A percentile compares a stretch with the other conserved stretches of the same genome.
Evolutionary conservation across 2,113 vertebrate species (phyloP).

Genomic region (Galeopterus variegatus): DNA sequence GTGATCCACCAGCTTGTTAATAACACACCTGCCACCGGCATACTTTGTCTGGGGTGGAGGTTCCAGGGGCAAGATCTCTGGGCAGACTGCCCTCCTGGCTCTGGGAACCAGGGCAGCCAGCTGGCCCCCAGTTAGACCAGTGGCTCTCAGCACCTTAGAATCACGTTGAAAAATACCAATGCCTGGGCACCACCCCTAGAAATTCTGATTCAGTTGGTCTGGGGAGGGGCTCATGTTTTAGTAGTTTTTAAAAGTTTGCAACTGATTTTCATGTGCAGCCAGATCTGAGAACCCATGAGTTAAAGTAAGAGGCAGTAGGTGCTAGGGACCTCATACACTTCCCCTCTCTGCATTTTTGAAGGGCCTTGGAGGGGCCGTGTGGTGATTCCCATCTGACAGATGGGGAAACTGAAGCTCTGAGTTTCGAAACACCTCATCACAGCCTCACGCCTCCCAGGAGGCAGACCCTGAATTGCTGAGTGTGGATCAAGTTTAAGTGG

Average conservation of each 20-base stretch:
- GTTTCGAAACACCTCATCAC: not conserved
- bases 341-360: fast-evolving
- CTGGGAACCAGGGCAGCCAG: constrained; percentile 43
- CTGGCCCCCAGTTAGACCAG: not conserved
- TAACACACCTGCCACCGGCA: not conserved
- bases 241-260: not conserved
- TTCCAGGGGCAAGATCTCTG: not conserved
- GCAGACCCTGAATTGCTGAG: not conserved
- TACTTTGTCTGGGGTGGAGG: not conserved
- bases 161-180: not conserved
- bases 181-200: not conserved
- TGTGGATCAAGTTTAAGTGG: not conserved
- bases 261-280: not conserved
- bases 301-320: not conserved
- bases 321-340: not conserved
- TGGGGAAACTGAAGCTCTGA: not conserved
- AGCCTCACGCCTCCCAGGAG: not conserved
- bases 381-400: not conserved
- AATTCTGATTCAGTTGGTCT: not conserved
- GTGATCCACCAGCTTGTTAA: not conserved
- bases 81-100: not conserved
- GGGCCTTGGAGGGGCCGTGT: not conserved
- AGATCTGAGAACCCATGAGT: not conserved
- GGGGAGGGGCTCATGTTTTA: not conserved
- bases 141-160: not conserved